Conservation (phyloP, 2,113 vertebrate species). For the Heterocephalus glaber region DNA sequence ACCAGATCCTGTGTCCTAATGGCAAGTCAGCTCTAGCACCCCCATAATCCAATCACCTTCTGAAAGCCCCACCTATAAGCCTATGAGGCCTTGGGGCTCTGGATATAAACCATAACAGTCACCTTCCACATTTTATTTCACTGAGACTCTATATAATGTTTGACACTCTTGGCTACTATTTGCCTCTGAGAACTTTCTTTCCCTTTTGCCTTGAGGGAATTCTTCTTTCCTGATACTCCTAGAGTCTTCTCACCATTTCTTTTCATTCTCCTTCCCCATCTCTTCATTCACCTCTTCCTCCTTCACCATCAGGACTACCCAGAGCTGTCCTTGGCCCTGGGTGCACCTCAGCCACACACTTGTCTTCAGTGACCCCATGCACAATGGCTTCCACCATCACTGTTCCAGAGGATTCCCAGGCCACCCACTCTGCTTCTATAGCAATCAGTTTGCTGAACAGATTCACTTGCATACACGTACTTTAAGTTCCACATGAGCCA, state of each 20-base stretch:
- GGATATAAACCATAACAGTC: not conserved
- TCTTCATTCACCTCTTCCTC: not conserved
- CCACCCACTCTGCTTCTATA: not conserved
- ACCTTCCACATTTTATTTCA: not conserved
- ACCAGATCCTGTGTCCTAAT: not conserved
- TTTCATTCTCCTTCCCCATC: not conserved
- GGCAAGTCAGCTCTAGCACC: not conserved
- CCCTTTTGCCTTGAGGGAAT: not conserved
- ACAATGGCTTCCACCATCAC: not conserved
- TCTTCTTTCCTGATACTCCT: not conserved
- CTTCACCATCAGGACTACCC: not conserved
- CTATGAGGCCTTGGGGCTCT: not conserved
- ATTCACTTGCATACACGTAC: not conserved
- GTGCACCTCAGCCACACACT: not conserved
- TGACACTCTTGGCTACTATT: too few species aligned
- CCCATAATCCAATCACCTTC: not conserved
- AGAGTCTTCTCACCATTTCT: not conserved
- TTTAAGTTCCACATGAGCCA: not conserved
- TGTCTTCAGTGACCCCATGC: not conserved
- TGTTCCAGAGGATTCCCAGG: not conserved
- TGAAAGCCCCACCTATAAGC: not conserved
- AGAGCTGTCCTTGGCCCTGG: not conserved
- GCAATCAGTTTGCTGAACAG: not conserved
- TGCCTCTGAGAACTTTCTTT: not conserved
- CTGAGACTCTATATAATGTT: not conserved